These are phyloP conservation scores for Drosophila athabasca DNA, from an alignment of 1,140 invertebrate species.

Conservation along the genomic window DNA sequence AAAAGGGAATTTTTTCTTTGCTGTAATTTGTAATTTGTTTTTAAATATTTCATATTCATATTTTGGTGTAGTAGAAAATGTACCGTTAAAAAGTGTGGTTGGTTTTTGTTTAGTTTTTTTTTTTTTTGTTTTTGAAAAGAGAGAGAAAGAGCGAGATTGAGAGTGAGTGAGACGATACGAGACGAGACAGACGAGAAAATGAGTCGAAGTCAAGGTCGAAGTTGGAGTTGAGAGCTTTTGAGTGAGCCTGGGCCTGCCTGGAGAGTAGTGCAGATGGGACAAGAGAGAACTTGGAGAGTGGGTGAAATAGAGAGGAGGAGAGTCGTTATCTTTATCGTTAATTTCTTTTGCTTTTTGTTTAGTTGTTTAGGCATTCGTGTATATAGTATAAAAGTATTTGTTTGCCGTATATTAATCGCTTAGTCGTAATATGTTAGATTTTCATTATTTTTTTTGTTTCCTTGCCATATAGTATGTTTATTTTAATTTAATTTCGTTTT, in stretches of 20 bases:
- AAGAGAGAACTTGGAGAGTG: slow-evolving; percentile 16
- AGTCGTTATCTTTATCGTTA: slow-evolving; percentile 21
- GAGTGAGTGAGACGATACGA: slow-evolving; percentile 41
- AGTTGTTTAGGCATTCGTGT: slow-evolving; percentile 45
- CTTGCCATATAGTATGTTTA: slow-evolving; percentile 54
- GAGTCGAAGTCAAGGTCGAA: slow-evolving; percentile 29
- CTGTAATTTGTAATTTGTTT: slow-evolving; percentile 41
- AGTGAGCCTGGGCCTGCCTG: not conserved
- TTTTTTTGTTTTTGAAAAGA: slow-evolving; percentile 39
- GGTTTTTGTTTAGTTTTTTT: slow-evolving; percentile 25
- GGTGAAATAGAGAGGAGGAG: slow-evolving; percentile 22
- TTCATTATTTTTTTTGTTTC: slow-evolving; percentile 38
- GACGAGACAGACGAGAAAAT: slow-evolving; percentile 52
- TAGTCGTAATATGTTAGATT: slow-evolving; percentile 49
- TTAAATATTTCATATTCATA: slow-evolving; percentile 51
- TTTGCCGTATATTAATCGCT: slow-evolving; percentile 45
- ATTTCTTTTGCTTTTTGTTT: slow-evolving; percentile 39
- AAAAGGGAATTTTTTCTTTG: slow-evolving; percentile 30
- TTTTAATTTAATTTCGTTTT: slow-evolving; percentile 44
- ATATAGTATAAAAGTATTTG: slow-evolving; percentile 71
- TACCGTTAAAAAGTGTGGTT: slow-evolving; percentile 63
- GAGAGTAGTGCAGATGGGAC: slow-evolving; percentile 33
- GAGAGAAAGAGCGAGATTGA: slow-evolving; percentile 44
- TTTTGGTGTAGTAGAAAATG: slow-evolving; percentile 70
- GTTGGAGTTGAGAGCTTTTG: slow-evolving; percentile 31